Evolutionary conservation across 1,140 invertebrate genomes (phyloP).

Genomic region (Aradophagus sp.): DNA sequence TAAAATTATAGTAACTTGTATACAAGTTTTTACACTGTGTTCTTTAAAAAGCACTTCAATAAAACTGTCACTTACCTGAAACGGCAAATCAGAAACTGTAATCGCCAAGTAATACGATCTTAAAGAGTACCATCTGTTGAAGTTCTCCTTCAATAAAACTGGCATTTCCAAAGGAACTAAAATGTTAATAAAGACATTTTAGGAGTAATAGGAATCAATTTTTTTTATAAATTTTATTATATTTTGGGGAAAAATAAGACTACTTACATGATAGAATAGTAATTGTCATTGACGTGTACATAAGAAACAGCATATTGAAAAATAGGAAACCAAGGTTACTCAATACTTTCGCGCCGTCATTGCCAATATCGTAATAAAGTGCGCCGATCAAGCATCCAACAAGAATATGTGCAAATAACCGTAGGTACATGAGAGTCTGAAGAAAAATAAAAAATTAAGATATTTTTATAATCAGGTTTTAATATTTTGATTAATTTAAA

Average conservation of each 20-base stretch:
- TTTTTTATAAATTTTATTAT: too few species aligned
- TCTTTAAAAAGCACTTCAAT: too few species aligned
- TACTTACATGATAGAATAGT: slow-evolving; percentile 93
- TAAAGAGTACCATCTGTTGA: slow-evolving; percentile 98
- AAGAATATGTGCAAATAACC: slow-evolving; percentile 92
- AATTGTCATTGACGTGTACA: slow-evolving; percentile 99
- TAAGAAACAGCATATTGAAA: slow-evolving; percentile 98
- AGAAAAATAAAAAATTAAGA: too few species aligned
- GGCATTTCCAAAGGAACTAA: slow-evolving; percentile 92
- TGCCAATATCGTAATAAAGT: slow-evolving; percentile 94
- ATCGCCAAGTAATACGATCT: slow-evolving; percentile 97
- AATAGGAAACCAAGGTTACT: slow-evolving; percentile 97
- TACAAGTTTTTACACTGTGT: too few species aligned
- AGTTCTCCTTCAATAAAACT: slow-evolving; percentile 94
- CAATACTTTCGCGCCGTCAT: slow-evolving; percentile 94
- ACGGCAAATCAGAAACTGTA: slow-evolving; percentile 93
- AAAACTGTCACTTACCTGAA: slow-evolving; percentile 82
- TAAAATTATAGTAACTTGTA: too few species aligned
- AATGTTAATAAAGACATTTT: slow-evolving; percentile 29
- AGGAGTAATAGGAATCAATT: not conserved
- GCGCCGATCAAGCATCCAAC: slow-evolving; percentile 94
- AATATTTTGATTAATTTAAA: too few species aligned
- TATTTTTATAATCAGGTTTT: too few species aligned
- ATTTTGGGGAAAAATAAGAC: too few species aligned
- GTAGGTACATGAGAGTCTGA: slow-evolving; percentile 94